Percentiles rank a stretch among this genome's conserved stretches.
Evolutionary conservation across 2,113 vertebrate genomes (phyloP).

Genomic region (Carlito syrichta): DNA sequence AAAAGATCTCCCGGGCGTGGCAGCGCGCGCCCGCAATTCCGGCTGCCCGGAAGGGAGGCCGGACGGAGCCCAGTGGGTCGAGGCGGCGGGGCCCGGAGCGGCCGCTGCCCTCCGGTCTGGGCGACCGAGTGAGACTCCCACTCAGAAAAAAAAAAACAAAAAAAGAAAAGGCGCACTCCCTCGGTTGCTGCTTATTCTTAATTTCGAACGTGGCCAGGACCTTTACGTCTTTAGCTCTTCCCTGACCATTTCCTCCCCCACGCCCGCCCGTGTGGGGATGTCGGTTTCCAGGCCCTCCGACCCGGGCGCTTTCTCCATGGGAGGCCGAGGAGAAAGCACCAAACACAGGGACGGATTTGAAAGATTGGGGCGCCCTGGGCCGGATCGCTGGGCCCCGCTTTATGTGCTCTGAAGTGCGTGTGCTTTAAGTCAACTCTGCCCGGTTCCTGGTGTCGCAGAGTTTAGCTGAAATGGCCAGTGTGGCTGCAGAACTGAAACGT

Average conservation of each 20-base stretch:
- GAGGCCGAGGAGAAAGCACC: not conserved
- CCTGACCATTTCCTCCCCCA: not conserved
- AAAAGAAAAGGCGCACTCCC: too few species aligned
- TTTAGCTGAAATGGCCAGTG: not conserved
- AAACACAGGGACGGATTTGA: not conserved
- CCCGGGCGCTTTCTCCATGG: not conserved
- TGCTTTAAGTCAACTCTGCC: not conserved
- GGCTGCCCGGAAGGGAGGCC: too few species aligned
- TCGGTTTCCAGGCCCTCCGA: not conserved
- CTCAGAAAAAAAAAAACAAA: too few species aligned
- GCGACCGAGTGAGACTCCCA: too few species aligned
- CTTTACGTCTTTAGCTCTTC: not conserved
- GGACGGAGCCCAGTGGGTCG: too few species aligned
- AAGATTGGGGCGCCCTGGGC: not conserved
- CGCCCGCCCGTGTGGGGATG: not conserved
- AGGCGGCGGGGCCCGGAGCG: too few species aligned
- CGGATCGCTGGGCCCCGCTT: not conserved
- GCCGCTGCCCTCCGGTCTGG: too few species aligned
- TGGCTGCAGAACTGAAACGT: not conserved
- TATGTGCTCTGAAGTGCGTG: not conserved
- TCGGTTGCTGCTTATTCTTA: too few species aligned
- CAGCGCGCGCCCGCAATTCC: too few species aligned
- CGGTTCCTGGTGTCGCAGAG: not conserved
- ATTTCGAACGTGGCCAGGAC: not conserved
- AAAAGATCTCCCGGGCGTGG: too few species aligned